These are phyloP conservation scores for Himalopsyche anomala DNA, from an alignment of 2,888 invertebrate species.

Conservation along the genomic window DNA sequence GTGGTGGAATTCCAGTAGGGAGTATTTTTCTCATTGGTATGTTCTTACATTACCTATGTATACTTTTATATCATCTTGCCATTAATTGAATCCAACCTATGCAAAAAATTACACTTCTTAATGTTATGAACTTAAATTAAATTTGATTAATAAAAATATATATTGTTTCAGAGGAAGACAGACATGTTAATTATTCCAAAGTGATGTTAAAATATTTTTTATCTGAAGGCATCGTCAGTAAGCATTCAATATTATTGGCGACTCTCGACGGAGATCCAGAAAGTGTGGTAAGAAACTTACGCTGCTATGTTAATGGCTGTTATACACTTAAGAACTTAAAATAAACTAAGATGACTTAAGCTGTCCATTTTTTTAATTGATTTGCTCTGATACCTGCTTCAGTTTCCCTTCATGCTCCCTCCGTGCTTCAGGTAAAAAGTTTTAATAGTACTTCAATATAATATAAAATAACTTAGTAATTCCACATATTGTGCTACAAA, in stretches of 20 bases:
- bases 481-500: too few species aligned
- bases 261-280: conserved; percentile 83
- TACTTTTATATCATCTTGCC: background rate
- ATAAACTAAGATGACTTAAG: background rate
- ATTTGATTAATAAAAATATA: conserved; percentile 49
- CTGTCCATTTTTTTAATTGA: too few species aligned
- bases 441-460: too few species aligned
- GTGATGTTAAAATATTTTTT: conserved; percentile 89
- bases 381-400: too few species aligned
- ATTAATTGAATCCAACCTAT: background rate
- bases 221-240: conserved; percentile 89
- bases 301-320: background rate
- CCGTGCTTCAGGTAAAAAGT: too few species aligned
- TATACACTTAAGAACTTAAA: conserved; percentile 41
- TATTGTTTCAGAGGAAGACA: conserved; percentile 87
- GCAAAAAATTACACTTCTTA: background rate
- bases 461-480: too few species aligned
- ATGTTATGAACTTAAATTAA: background rate
- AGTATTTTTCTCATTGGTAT: conserved; percentile 73
- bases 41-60: conserved; percentile 65
- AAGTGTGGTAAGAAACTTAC: conserved; percentile 76
- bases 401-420: too few species aligned
- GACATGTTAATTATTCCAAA: conserved; percentile 85
- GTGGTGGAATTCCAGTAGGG: conserved; percentile 72
- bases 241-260: conserved; percentile 85